These are phyloP conservation scores for Proterorhinus semilunaris DNA, from an alignment of 2,113 vertebrate genomes.

Conservation along the genomic window DNA sequence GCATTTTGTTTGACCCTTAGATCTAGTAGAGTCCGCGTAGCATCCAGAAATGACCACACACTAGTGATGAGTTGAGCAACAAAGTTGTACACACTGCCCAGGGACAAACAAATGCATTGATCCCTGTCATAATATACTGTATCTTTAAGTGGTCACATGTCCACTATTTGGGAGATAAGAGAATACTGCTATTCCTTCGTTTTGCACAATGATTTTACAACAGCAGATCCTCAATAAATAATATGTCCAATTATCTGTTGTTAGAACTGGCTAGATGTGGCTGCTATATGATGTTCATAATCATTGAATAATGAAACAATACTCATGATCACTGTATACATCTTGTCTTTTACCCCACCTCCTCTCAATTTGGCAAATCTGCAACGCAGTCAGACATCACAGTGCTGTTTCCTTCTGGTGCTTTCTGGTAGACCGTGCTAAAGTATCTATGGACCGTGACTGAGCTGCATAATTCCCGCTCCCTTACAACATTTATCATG, in stretches of 20 bases:
- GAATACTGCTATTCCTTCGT: neutral
- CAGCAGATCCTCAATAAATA: neutral
- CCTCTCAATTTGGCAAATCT: neutral
- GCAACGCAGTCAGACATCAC: neutral
- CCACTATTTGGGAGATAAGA: neutral
- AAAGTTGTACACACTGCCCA: constrained; percentile 39
- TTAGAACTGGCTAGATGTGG: too few species aligned
- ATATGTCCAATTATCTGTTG: too few species aligned
- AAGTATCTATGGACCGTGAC: neutral
- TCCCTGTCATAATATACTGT: constrained; percentile 15
- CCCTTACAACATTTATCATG: neutral
- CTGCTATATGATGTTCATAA: too few species aligned
- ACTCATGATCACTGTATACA: neutral
- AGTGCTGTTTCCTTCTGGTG: neutral
- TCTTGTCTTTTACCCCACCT: neutral
- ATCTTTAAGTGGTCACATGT: constrained; percentile 25
- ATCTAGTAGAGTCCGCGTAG: constrained; percentile 14
- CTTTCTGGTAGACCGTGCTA: neutral
- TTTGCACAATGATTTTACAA: neutral
- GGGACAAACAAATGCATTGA: constrained; percentile 47
- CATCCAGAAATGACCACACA: constrained; percentile 38
- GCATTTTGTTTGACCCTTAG: constrained; percentile 29
- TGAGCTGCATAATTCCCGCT: neutral
- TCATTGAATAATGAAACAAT: neutral
- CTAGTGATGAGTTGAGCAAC: too few species aligned